Percentiles rank a stretch among this genome's conserved stretches.
Conservation (phyloP, 2,797 vertebrate species). For the Clangula hyemalis region DNA sequence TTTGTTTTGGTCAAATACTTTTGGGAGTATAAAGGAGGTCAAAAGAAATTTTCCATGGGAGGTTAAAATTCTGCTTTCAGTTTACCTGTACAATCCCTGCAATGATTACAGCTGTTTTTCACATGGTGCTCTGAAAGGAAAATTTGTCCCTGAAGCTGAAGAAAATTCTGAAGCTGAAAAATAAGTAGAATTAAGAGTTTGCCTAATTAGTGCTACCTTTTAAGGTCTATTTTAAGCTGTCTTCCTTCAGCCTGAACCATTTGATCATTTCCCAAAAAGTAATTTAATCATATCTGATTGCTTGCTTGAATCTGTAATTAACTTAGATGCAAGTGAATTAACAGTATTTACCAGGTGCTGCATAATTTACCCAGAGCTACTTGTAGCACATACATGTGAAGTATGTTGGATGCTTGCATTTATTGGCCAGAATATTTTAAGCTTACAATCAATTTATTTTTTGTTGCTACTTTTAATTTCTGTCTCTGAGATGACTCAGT, state of each 20-base stretch:
- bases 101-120: neutral
- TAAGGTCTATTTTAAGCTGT: slow-evolving; percentile 38
- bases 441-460: neutral
- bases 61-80: neutral
- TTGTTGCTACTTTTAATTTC: slow-evolving; percentile 28
- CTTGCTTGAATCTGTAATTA: slow-evolving; percentile 54
- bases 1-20: neutral
- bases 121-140: neutral
- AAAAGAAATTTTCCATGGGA: neutral
- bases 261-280: slow-evolving; percentile 51
- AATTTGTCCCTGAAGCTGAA: neutral
- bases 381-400: neutral
- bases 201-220: slow-evolving; percentile 34
- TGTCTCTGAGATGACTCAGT: slow-evolving; percentile 18
- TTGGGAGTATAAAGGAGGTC: neutral
- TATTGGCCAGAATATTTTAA: slow-evolving; percentile 24
- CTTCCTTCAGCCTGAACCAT: slow-evolving; percentile 26
- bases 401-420: neutral
- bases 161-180: neutral
- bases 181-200: slow-evolving; percentile 2
- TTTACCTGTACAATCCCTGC: neutral
- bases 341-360: slow-evolving; percentile 19
- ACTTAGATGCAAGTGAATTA: slow-evolving; percentile 17
- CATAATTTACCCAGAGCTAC: neutral
- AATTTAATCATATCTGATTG: slow-evolving; percentile 52